These are phyloP conservation scores for Anolis sagrei DNA, from an alignment of 2,113 vertebrate species.

Conservation along the genomic window DNA sequence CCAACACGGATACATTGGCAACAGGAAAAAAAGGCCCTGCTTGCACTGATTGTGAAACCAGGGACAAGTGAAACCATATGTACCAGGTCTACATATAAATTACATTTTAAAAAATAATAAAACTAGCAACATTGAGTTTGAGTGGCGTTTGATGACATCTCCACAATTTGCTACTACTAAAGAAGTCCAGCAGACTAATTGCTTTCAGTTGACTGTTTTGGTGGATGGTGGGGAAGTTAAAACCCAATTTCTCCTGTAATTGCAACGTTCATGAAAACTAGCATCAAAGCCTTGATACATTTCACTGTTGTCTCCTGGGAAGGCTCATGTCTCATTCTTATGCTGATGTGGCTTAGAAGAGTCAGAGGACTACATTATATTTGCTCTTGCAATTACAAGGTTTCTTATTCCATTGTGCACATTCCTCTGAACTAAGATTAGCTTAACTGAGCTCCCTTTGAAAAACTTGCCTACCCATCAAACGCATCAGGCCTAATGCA, in stretches of 20 bases:
- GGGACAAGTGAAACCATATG: background rate
- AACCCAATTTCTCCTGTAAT: conserved; percentile 78
- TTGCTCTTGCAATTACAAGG: conserved; percentile 78
- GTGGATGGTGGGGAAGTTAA: conserved; percentile 77
- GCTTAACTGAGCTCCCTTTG: conserved; percentile 76
- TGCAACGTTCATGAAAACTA: conserved; percentile 75
- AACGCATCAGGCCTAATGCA: conserved; percentile 77
- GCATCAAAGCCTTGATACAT: conserved; percentile 69
- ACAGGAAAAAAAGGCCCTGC: no score
- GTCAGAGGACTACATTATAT: conserved; percentile 74
- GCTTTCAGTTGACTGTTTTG: conserved; percentile 76
- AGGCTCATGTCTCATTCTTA: conserved; percentile 73
- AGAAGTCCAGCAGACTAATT: conserved; percentile 74
- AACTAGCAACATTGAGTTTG: background rate
- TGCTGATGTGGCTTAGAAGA: conserved; percentile 75
- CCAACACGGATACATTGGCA: no score
- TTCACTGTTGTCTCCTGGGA: conserved; percentile 73
- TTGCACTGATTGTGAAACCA: no score
- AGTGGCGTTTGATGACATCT: conserved; percentile 65
- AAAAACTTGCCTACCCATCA: conserved; percentile 78
- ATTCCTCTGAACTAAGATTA: conserved; percentile 79
- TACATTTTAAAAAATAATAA: background rate
- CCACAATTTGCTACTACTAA: conserved; percentile 69
- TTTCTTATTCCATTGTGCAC: conserved; percentile 76
- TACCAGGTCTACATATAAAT: background rate